Evolutionary conservation across 1,140 invertebrate species (phyloP).

Genomic region (Idris sp.): DNA sequence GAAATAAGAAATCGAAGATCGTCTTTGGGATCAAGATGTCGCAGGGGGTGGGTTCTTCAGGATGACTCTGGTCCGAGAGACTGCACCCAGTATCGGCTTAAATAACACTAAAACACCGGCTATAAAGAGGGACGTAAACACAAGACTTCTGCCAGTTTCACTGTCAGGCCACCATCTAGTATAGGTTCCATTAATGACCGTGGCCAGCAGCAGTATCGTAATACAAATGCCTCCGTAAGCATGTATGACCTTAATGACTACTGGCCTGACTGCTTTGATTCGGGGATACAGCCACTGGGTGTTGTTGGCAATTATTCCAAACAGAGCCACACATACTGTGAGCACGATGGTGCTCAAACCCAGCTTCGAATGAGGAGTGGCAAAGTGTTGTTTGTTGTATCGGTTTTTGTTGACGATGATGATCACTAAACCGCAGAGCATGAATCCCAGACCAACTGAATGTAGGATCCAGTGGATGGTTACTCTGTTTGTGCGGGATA

Average conservation of each 20-base stretch:
- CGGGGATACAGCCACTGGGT: constrained; percentile 71
- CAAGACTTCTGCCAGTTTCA: constrained; percentile 61
- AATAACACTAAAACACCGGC: constrained; percentile 68
- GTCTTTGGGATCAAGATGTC: constrained; percentile 23
- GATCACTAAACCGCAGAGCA: constrained; percentile 69
- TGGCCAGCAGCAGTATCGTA: constrained; percentile 67
- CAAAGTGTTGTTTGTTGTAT: constrained; percentile 63
- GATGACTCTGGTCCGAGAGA: constrained; percentile 67
- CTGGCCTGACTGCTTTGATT: constrained; percentile 68
- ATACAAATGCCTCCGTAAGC: constrained; percentile 68
- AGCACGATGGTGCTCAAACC: constrained; percentile 69
- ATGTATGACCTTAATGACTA: constrained; percentile 71
- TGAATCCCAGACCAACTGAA: constrained; percentile 60
- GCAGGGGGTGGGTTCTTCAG: constrained; percentile 51
- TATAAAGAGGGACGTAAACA: constrained; percentile 68
- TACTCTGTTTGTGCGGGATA: constrained; percentile 63
- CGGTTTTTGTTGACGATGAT: constrained; percentile 70
- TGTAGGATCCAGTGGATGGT: constrained; percentile 73
- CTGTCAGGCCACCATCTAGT: constrained; percentile 62
- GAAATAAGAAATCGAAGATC: constrained; percentile 3
- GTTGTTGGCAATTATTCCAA: constrained; percentile 72
- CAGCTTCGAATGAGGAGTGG: constrained; percentile 65
- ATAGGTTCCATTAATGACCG: constrained; percentile 72
- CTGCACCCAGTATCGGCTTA: constrained; percentile 69
- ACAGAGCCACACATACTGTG: constrained; percentile 48